These are phyloP conservation scores for Petromus typicus DNA, from an alignment of 2,113 vertebrate genomes.

Conservation along the genomic window DNA sequence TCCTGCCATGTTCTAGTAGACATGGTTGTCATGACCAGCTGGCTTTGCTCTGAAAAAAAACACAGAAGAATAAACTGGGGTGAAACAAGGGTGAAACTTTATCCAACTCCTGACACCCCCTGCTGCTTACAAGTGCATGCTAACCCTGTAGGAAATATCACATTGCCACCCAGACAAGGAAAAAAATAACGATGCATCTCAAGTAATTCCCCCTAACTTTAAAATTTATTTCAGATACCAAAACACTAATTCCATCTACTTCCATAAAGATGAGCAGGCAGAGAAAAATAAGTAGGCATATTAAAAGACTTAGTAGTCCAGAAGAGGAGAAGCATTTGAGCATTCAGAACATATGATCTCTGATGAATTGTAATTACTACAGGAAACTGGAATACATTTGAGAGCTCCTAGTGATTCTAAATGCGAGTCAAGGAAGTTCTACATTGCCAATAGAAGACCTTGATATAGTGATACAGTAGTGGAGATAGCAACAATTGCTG, in stretches of 20 bases:
- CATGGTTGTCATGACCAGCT: background rate
- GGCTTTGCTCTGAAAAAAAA: background rate
- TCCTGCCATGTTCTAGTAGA: background rate
- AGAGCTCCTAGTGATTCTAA: background rate
- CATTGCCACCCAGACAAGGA: background rate
- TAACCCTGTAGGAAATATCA: background rate
- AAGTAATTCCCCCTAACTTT: background rate
- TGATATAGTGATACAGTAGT: slow-evolving; percentile 3
- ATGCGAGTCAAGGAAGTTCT: slow-evolving; percentile 15
- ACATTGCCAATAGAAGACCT: background rate
- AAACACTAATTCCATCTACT: slow-evolving; percentile 13
- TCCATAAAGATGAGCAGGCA: slow-evolving; percentile 7
- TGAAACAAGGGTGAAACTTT: background rate
- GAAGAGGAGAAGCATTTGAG: background rate
- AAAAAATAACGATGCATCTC: background rate
- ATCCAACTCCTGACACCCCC: background rate
- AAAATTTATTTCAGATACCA: background rate
- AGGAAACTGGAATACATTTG: slow-evolving; percentile 35
- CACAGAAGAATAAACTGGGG: background rate
- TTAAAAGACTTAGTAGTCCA: slow-evolving; percentile 6
- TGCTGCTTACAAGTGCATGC: background rate
- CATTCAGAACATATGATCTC: slow-evolving; percentile 6
- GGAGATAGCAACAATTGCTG: background rate
- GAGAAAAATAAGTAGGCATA: slow-evolving; percentile 26
- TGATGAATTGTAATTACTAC: slow-evolving; percentile 24